Base-by-base conservation (phyloP, 2,113 vertebrate species). In the Thymallus thymallus region DNA sequence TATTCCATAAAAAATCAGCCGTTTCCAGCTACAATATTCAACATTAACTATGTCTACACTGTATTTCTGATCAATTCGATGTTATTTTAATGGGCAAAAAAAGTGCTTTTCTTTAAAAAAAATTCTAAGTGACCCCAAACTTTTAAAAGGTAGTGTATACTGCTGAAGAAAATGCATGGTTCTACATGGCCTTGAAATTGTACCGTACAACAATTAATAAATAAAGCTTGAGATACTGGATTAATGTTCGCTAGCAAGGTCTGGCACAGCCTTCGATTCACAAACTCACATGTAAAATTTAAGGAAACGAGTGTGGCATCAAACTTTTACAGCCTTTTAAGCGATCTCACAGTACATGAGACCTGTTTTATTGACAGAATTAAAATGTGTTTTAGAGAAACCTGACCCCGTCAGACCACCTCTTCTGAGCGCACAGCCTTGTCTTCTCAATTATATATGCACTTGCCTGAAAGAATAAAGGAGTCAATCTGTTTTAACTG, bases 321-420 rank as follows among this genome's bases (percentile, higher is more conserved):
- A 83, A 73, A 81, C 67, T 77, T 81, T 83, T 76, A 79, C 63
- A 60, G 46, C 61, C 46, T 24, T 73, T 74, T 81, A 83, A 81
- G 72, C 18, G 68, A 80, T 79, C 70, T 58, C 7, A 64, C 46
- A 51, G 14, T 68, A 35, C 61, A 70, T 69, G 73, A 69, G 26
- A 69, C 63, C 62, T 3, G 55, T 79, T 81, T 77, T 79, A 79
- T 79, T 76, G 77, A 68, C 62, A 65, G 51, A 62, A 79, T 83
- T 77, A 81, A 78, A 83, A 81, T 70, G 74, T 62, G 69, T 64
- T 51, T 46, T 14, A 23, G 48, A 69, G 67, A 66, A 77, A 61
- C 20, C 32, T 51, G 60, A 71, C 56, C 65, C 72, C 73, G 72
- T 79, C 72, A 58, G 69, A 73, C 32, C 75, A 48, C 61, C 51